Evolutionary conservation across 1,140 invertebrate genomes (phyloP), one percentile per base, ranked within the genome.

Genomic region (Diorhabda elongata): DNA sequence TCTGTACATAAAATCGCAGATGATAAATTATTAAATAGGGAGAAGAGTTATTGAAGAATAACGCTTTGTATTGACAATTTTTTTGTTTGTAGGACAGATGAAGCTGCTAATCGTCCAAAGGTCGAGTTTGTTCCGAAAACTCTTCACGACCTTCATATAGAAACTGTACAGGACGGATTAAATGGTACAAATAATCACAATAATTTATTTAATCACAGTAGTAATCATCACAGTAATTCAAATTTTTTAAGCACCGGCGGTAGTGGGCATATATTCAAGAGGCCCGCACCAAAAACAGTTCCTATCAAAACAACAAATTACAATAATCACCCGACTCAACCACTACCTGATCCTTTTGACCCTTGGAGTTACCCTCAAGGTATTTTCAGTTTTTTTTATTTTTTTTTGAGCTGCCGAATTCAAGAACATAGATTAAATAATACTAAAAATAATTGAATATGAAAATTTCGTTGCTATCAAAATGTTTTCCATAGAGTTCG

Each of bases 61-160:
- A 26, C 26, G 26, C 1, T 26, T 26, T 26, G 26, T 26, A 26
- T 26, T 26, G 26, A 26, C 26, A 26, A 26, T 26, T n/a, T 4
- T 52, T 52, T 52, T 59, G 66, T 74, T 81, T 84, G 44, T 80
- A 97, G 94, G 84, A 92, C 92, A 83, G 91, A 94, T 74, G 95
- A 98, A 81, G 95, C 95, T 59, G 91, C 90, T 63, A 89, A 84
- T 82, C 88, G 92, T 84, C 95, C 96, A 72, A 94, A 93, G 83
- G 76, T 90, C 80, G 94, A 97, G 82, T 98, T 97, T 83, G 88
- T 94, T 77, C 95, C 96, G 71, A 98, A 97, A 86, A 94, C 94
- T 64, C 84, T 97, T 75, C 87, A 91, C 58, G 95, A 97, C 83
- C 86, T 97, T 59, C 88, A 94, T 80, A 90, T 96, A 78, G 92